phyloP scores from a whole-genome alignment of 2,113 vertebrate species.

The Prunella fulvescens region DNA sequence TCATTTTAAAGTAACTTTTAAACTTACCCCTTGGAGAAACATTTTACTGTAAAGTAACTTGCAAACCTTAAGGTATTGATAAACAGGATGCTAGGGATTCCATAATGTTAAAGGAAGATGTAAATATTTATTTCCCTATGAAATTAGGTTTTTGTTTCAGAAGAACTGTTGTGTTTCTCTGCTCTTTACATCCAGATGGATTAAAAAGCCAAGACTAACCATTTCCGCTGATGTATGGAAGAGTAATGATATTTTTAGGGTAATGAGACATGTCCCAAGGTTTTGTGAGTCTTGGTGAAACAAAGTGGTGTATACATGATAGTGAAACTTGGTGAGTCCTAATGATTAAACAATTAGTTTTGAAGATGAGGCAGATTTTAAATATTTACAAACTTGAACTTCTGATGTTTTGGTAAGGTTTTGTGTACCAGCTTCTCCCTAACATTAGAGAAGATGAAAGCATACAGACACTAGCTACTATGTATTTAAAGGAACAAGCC shows the following conservation, averaged over 20 bases:
- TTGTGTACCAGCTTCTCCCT: background rate
- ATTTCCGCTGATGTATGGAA: background rate
- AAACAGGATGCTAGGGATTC: slow-evolving; percentile 26
- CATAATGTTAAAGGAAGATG: background rate
- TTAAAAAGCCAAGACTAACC: background rate
- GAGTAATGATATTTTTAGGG: background rate
- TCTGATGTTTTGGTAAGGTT: background rate
- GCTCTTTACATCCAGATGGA: background rate
- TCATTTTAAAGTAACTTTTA: background rate
- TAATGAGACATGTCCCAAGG: background rate
- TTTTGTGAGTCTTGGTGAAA: background rate
- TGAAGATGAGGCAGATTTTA: background rate
- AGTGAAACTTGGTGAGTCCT: background rate
- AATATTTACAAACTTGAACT: slow-evolving; percentile 5
- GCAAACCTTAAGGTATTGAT: background rate
- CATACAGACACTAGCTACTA: background rate
- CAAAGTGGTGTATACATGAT: background rate
- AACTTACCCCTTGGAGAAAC: background rate
- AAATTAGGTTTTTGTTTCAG: background rate
- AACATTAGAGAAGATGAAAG: slow-evolving; percentile 31
- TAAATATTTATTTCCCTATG: slow-evolving; percentile 21
- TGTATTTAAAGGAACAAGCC: background rate
- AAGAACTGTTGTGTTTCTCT: background rate
- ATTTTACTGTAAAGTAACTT: background rate
- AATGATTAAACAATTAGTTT: background rate